Base-by-base conservation (phyloP, 2,888 invertebrate genomes). In the Thymelicus sylvestris region DNA sequence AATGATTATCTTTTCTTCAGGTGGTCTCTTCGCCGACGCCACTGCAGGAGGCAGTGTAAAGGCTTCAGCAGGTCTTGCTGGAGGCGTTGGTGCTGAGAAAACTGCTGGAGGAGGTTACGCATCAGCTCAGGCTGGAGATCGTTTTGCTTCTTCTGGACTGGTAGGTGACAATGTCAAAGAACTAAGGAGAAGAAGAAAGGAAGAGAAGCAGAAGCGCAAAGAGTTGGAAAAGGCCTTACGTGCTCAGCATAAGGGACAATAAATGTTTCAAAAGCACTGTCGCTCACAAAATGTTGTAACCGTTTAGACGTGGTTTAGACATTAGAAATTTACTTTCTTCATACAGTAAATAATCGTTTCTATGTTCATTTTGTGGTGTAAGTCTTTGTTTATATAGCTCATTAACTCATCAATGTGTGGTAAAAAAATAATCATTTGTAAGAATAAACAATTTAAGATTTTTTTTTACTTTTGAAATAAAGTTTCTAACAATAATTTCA, bases 11-110 rank as follows among this genome's bases (percentile, higher is more conserved):
- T 31, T 31, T 61, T 63, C 19, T 70, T 64, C 76, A 86, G 95
- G 95, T 71, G 94, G 94, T 19, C 81, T 95, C 0, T 95, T 90
- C 71, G 95, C 96, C 57, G 95, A 94, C 47, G 95, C 95, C 1
- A 95, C 95, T 2, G 94, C 95, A 48, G 95, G 95, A 8, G 94
- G 93, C n/a, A 92, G 92, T 64, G 85, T 95, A 1, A 87, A 87
- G 15, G 95, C 95, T 0, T 84, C 87, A 38, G 93, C 95, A 1
- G 95, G 94, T 13, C 84, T 95, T 0, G 91, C 86, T 10, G 95
- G 95, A n/a, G 82, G 81, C 39, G 84, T 94, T 0, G 82, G 79
- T 6, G 91, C 83, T 10, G 88, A 84, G 13, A 87, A 85, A 13
- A 83, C 92, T 66, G 81, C 81, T 8, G 94, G 93, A n/a, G 81